These are phyloP conservation scores for Salvator merianae DNA, from an alignment of 2,113 vertebrate genomes.

Conservation along the genomic window DNA sequence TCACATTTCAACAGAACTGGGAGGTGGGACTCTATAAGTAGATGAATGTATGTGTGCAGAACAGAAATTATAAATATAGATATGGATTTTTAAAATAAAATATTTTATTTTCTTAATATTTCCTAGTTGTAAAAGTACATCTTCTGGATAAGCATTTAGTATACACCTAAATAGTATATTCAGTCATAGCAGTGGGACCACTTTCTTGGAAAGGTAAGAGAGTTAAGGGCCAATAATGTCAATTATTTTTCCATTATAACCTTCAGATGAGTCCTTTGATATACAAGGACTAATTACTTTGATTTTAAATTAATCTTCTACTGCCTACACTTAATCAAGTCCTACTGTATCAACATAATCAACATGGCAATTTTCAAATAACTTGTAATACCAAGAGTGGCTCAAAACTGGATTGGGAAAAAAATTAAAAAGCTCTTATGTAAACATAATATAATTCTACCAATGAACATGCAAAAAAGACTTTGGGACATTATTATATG, in stretches of 20 bases:
- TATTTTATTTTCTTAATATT: no score
- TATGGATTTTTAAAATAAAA: no score
- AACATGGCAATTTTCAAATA: background rate
- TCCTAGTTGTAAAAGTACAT: background rate
- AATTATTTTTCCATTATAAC: background rate
- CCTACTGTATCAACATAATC: background rate
- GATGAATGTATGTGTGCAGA: no score
- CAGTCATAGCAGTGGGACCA: background rate
- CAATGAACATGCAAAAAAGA: rapidly evolving
- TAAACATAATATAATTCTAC: background rate
- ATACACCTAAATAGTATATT: background rate
- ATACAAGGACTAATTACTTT: rapidly evolving
- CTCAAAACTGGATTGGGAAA: background rate
- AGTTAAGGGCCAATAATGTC: background rate
- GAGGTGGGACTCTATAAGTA: no score
- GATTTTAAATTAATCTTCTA: rapidly evolving
- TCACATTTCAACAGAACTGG: no score
- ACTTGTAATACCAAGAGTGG: background rate
- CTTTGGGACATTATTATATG: background rate
- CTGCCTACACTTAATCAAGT: background rate
- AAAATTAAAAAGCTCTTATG: rapidly evolving
- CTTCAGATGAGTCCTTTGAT: background rate
- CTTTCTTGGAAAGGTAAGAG: background rate
- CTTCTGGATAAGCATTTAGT: background rate
- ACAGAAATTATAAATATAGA: no score